Percentiles rank a stretch among this genome's conserved stretches.
These are phyloP conservation scores for Adelosebastes latens DNA, from an alignment of 2,797 vertebrate genomes.

Conservation along the genomic window DNA sequence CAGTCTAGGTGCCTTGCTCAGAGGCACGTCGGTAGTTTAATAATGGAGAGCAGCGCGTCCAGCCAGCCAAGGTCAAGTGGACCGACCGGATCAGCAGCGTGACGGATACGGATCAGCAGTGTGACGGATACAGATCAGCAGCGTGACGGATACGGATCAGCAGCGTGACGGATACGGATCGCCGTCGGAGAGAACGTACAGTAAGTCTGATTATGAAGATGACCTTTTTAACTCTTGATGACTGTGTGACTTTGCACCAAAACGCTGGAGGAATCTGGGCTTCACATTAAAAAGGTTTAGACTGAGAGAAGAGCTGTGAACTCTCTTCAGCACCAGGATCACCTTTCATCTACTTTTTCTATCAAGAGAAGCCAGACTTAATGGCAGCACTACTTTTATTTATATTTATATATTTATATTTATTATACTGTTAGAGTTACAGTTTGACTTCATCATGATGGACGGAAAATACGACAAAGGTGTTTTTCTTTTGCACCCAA, in stretches of 20 bases:
- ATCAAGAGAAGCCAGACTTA: neutral
- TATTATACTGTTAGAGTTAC: neutral
- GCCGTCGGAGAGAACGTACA: neutral
- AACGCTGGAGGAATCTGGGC: neutral
- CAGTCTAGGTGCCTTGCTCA: neutral
- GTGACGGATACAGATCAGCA: too few species aligned
- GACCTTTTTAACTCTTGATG: neutral
- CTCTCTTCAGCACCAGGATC: too few species aligned
- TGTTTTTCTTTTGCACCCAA: too few species aligned
- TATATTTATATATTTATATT: too few species aligned
- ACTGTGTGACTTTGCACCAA: neutral
- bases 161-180: too few species aligned
- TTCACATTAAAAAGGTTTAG: neutral
- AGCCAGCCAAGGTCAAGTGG: neutral
- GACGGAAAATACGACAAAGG: neutral
- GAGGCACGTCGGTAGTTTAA: accelerated
- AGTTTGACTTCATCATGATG: neutral
- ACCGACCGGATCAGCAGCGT: neutral
- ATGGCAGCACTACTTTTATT: neutral
- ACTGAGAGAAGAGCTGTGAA: neutral
- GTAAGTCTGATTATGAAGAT: neutral
- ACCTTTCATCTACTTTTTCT: too few species aligned
- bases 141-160: too few species aligned
- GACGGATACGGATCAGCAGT: too few species aligned
- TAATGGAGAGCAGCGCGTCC: neutral